Conservation (phyloP, 1,140 invertebrate genomes). For the Papilio polyxenes region DNA sequence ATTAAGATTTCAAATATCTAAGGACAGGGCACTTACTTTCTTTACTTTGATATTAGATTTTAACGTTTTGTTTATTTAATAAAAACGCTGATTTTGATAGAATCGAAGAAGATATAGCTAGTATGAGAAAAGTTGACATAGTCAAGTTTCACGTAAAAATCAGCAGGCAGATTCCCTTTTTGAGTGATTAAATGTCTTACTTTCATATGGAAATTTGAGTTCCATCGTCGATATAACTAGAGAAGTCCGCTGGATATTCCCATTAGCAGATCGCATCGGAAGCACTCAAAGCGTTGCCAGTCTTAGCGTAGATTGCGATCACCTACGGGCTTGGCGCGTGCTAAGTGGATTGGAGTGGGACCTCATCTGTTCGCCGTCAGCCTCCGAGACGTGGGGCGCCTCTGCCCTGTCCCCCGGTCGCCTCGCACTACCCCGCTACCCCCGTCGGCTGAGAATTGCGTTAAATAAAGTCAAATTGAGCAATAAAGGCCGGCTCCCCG, state of each 20-base stretch:
- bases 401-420: constrained; percentile 42
- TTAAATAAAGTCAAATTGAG: constrained; percentile 81
- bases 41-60: no score
- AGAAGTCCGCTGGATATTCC: constrained; percentile 22
- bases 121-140: no score
- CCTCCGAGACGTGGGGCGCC: constrained; percentile 50
- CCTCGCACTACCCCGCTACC: constrained; percentile 31
- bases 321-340: constrained; percentile 63
- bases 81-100: background rate
- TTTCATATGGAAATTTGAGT: constrained; percentile 16
- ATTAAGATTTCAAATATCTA: no score
- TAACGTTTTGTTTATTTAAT: no score
- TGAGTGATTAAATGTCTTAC: background rate
- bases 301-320: constrained; percentile 67
- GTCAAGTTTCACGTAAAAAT: background rate
- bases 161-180: background rate
- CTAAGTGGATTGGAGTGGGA: constrained; percentile 78
- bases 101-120: background rate
- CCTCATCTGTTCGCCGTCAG: constrained; percentile 76
- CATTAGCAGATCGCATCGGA: constrained; percentile 29
- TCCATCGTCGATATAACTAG: constrained; percentile 28
- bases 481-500: constrained; percentile 76
- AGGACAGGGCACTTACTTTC: no score
- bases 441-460: constrained; percentile 68
- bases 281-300: constrained; percentile 53